Percentiles rank a stretch among this genome's conserved stretches.
phyloP scores from a whole-genome alignment of 2,113 vertebrate genomes.

The Natator depressus region DNA sequence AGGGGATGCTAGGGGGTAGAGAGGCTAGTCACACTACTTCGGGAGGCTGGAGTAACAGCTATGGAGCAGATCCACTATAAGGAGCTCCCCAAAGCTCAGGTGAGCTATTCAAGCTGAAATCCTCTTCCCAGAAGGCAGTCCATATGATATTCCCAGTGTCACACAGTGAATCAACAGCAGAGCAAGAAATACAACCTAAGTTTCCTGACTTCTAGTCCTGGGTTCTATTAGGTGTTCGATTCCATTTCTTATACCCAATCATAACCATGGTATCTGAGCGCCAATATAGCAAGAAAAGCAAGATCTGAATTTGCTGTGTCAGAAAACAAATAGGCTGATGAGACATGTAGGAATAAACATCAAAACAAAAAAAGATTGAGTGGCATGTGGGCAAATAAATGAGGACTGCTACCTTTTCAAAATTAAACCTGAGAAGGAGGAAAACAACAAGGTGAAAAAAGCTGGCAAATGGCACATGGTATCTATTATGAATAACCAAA shows the following conservation, averaged over 20 bases:
- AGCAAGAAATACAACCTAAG: background rate
- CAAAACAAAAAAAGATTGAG: constrained; percentile 48
- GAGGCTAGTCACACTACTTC: background rate
- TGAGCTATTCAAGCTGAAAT: background rate
- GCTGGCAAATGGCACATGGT: background rate
- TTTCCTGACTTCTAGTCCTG: background rate
- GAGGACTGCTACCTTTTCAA: constrained; percentile 30
- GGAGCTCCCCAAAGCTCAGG: background rate
- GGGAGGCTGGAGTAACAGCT: background rate
- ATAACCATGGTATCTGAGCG: background rate
- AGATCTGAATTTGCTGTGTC: constrained; percentile 29
- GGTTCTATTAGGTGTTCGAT: background rate
- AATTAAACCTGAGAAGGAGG: background rate
- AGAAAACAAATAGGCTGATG: constrained; percentile 52
- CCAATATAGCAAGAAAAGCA: constrained; percentile 17
- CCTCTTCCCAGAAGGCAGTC: background rate
- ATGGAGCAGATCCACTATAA: background rate
- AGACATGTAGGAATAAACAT: constrained; percentile 32
- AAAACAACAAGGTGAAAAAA: background rate
- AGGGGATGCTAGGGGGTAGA: background rate
- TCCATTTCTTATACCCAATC: background rate
- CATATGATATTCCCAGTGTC: too few species aligned
- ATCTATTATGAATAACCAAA: constrained; percentile 1
- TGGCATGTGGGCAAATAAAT: constrained; percentile 48
- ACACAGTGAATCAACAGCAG: background rate